These are phyloP conservation scores for Paedocypris micromegethes DNA, from an alignment of 2,797 vertebrate species.

Conservation along the genomic window DNA sequence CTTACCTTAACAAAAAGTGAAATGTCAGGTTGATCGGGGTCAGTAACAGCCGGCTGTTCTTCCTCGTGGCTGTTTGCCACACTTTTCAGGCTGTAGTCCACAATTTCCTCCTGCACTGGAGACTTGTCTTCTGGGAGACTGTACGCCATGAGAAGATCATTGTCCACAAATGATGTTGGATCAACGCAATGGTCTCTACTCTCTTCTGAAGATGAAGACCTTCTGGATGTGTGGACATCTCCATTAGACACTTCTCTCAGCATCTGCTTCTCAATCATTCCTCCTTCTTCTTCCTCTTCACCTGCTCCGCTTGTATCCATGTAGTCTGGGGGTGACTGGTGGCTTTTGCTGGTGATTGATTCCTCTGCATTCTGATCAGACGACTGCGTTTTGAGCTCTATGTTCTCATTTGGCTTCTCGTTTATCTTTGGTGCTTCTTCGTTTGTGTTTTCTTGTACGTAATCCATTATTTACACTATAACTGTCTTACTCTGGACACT, in stretches of 20 bases:
- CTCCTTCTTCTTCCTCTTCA: constrained; percentile 26
- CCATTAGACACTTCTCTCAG: constrained; percentile 40
- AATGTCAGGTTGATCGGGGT: constrained; percentile 58
- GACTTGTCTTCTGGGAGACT: constrained; percentile 16
- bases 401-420: constrained; percentile 31
- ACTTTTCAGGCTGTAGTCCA: constrained; percentile 59
- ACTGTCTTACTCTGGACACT: neutral
- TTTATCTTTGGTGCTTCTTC: constrained; percentile 4
- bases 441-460: constrained; percentile 51
- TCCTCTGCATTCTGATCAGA: constrained; percentile 44
- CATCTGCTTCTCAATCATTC: neutral
- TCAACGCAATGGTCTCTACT: constrained; percentile 56
- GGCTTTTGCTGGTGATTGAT: constrained; percentile 50
- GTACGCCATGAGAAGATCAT: constrained; percentile 56
- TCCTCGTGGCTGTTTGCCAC: constrained; percentile 47
- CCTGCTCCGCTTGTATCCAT: neutral
- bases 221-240: constrained; percentile 50
- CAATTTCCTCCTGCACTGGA: constrained; percentile 43
- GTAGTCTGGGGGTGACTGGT: constrained; percentile 43
- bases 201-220: constrained; percentile 48
- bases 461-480: constrained; percentile 37
- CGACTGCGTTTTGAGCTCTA: constrained; percentile 23
- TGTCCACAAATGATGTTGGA: constrained; percentile 33
- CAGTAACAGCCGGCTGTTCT: constrained; percentile 33
- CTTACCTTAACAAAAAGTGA: constrained; percentile 70